Evolutionary conservation across 1,140 invertebrate species (phyloP).

Genomic region (Anthonomus grandis): DNA sequence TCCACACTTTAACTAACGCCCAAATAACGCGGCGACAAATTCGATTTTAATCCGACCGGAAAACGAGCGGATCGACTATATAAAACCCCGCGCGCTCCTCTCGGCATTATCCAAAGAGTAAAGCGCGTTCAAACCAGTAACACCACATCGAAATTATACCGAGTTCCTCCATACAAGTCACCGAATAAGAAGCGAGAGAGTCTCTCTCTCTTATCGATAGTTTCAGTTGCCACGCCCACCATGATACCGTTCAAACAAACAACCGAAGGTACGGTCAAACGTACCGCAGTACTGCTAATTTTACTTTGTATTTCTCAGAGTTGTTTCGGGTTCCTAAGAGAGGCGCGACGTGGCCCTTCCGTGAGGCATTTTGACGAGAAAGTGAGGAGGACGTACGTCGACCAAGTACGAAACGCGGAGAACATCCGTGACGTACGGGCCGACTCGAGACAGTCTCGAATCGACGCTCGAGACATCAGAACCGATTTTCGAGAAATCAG

Average conservation of each 20-base stretch:
- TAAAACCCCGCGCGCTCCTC: too few species aligned
- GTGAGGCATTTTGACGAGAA: background rate
- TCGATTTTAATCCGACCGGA: too few species aligned
- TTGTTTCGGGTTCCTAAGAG: slow-evolving; percentile 4
- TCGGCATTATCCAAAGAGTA: too few species aligned
- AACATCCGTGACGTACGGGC: slow-evolving; percentile 21
- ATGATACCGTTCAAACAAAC: slow-evolving; percentile 24
- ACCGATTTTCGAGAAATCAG: slow-evolving; percentile 28
- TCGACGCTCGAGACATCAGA: slow-evolving; percentile 22
- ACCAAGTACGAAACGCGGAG: background rate
- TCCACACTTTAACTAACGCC: too few species aligned
- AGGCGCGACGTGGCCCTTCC: background rate
- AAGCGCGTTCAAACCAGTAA: too few species aligned
- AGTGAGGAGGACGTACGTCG: background rate
- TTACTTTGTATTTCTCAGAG: slow-evolving; percentile 14
- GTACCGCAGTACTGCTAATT: slow-evolving; percentile 13
- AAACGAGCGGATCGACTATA: too few species aligned
- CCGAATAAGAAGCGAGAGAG: slow-evolving; percentile 3
- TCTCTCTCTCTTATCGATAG: slow-evolving; percentile 7
- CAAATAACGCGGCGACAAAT: too few species aligned
- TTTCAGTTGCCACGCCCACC: too few species aligned
- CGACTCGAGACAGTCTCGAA: slow-evolving; percentile 23
- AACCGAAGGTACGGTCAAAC: background rate
- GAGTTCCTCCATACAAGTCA: slow-evolving; percentile 23
- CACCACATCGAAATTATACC: too few species aligned